Evolutionary conservation across 2,797 vertebrate species (phyloP).

Genomic region (Sebastes hopkinsi): DNA sequence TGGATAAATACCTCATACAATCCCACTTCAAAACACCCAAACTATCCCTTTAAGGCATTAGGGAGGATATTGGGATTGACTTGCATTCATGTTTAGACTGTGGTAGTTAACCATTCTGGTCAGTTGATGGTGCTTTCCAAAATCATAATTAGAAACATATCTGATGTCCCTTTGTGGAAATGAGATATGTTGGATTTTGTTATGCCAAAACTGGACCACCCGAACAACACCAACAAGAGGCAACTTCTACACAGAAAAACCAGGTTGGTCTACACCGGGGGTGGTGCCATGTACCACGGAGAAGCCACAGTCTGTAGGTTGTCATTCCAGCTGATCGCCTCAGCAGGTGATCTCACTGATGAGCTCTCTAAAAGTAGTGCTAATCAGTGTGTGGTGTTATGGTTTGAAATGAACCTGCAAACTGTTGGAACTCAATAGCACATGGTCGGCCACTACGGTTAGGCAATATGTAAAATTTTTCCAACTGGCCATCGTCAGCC

Average conservation of each 20-base stretch:
- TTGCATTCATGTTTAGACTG: not conserved
- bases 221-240: not conserved
- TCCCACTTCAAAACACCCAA: rapidly evolving
- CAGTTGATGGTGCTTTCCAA: not conserved
- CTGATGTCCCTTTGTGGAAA: not conserved
- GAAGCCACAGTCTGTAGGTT: not conserved
- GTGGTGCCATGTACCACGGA: not conserved
- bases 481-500: no score
- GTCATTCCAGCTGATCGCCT: not conserved
- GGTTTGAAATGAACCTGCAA: slow-evolving; percentile 2
- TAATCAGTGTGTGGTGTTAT: not conserved
- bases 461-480: no score
- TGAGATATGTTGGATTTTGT: not conserved
- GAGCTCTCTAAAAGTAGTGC: not conserved
- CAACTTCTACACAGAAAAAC: not conserved
- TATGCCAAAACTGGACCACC: not conserved
- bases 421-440: not conserved
- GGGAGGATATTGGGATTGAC: not conserved
- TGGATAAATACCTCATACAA: no score
- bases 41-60: not conserved
- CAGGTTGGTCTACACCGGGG: not conserved
- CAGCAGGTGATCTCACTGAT: not conserved
- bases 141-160: not conserved
- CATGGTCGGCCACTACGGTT: not conserved
- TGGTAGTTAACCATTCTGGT: not conserved